Evolutionary conservation across 2,113 vertebrate species (phyloP).

Genomic region (Malurus melanocephalus): DNA sequence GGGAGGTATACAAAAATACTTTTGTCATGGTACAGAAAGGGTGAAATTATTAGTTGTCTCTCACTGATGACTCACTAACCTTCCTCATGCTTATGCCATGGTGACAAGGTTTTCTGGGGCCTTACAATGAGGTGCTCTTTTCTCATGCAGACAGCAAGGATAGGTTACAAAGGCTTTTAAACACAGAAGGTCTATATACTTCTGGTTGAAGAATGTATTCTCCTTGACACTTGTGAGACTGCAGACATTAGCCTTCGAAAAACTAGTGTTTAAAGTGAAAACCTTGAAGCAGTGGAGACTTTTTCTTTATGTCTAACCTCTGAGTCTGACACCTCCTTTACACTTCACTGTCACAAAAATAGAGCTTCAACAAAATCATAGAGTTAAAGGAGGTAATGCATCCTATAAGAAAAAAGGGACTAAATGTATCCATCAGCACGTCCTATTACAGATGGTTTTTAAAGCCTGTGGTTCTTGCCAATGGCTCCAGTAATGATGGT

Average conservation of each 20-base stretch:
- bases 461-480: not conserved
- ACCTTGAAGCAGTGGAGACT: not conserved
- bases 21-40: not conserved
- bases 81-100: not conserved
- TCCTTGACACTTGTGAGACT: not conserved
- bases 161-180: conserved; percentile 19
- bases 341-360: not conserved
- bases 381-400: not conserved
- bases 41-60: not conserved
- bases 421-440: not conserved
- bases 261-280: not conserved
- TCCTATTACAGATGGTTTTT: not conserved
- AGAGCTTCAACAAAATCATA: not conserved
- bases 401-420: not conserved
- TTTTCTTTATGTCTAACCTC: not conserved
- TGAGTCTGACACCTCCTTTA: not conserved
- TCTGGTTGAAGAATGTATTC: not conserved
- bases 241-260: not conserved
- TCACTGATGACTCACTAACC: conserved; percentile 1
- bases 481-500: not conserved
- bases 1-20: not conserved
- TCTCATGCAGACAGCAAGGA: not conserved
- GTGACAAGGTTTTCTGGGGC: not conserved
- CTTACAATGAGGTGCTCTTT: not conserved
- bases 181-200: not conserved